These are phyloP conservation scores for Podarcis cretensis DNA, from an alignment of 2,113 vertebrate genomes.

Conservation along the genomic window DNA sequence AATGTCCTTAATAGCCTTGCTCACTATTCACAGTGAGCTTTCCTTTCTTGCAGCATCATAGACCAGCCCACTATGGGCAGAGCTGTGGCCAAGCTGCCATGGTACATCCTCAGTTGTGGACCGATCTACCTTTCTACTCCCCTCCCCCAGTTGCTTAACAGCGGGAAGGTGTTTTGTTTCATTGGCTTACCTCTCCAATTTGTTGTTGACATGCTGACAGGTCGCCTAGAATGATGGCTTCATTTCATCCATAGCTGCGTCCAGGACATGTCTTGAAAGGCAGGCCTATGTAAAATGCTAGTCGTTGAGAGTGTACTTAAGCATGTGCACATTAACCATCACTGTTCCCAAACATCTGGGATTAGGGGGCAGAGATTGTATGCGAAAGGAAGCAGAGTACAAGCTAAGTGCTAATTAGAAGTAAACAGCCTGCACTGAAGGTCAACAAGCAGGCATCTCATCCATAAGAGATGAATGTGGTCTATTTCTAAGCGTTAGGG, in stretches of 20 bases:
- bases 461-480: background rate
- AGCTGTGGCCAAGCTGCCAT: background rate
- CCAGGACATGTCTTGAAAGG: background rate
- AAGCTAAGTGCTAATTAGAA: slow-evolving; percentile 27
- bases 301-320: background rate
- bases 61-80: background rate
- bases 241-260: background rate
- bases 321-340: background rate
- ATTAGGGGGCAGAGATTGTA: background rate
- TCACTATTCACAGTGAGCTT: background rate
- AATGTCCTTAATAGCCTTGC: background rate
- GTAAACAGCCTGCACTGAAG: slow-evolving; percentile 41
- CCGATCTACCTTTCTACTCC: background rate
- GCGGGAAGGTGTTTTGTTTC: background rate
- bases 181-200: background rate
- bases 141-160: background rate
- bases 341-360: background rate
- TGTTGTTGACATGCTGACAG: background rate
- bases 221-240: background rate
- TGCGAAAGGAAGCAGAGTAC: too few relatives aligned
- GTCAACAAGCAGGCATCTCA: background rate
- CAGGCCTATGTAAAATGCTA: background rate
- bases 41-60: background rate
- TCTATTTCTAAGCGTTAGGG: slow-evolving; percentile 55
- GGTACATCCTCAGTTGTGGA: background rate